phyloP scores from a whole-genome alignment of 1,140 invertebrate species.

The Diabrotica undecimpunctata region DNA sequence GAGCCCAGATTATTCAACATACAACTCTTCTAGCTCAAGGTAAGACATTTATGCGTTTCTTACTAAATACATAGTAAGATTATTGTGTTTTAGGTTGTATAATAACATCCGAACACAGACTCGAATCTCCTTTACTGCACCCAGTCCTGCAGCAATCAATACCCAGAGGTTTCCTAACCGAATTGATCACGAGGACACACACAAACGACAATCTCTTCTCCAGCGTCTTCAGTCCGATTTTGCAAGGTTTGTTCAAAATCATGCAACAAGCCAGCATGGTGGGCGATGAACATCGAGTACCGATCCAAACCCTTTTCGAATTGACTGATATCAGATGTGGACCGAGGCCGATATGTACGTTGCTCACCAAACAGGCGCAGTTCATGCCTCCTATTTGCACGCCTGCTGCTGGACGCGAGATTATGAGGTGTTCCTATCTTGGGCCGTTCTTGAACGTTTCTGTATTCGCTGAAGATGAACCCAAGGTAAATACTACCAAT shows the following conservation, averaged over 20 bases:
- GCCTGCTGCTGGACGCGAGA: constrained; percentile 72
- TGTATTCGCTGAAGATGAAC: constrained; percentile 89
- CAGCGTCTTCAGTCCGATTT: constrained; percentile 67
- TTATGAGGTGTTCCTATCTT: constrained; percentile 77
- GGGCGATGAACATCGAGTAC: constrained; percentile 66
- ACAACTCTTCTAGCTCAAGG: constrained; percentile 61
- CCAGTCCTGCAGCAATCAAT: constrained; percentile 62
- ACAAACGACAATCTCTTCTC: constrained; percentile 55
- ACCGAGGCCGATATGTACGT: constrained; percentile 70
- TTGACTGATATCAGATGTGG: constrained; percentile 67
- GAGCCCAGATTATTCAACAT: constrained; percentile 62
- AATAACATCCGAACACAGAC: constrained; percentile 21
- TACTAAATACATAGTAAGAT: no score
- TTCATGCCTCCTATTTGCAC: constrained; percentile 73
- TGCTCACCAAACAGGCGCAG: constrained; percentile 70
- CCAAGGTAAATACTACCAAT: constrained; percentile 53
- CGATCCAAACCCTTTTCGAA: constrained; percentile 60
- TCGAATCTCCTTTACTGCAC: constrained; percentile 54
- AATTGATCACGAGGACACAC: constrained; percentile 59
- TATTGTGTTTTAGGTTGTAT: constrained; percentile 20
- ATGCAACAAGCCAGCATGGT: constrained; percentile 70
- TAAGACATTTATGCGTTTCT: constrained; percentile 12
- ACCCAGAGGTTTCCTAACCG: constrained; percentile 64
- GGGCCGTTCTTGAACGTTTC: constrained; percentile 88
- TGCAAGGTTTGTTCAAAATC: constrained; percentile 64